Evolutionary conservation across 2,113 vertebrate genomes (phyloP).

Genomic region (Poecilia latipinna): DNA sequence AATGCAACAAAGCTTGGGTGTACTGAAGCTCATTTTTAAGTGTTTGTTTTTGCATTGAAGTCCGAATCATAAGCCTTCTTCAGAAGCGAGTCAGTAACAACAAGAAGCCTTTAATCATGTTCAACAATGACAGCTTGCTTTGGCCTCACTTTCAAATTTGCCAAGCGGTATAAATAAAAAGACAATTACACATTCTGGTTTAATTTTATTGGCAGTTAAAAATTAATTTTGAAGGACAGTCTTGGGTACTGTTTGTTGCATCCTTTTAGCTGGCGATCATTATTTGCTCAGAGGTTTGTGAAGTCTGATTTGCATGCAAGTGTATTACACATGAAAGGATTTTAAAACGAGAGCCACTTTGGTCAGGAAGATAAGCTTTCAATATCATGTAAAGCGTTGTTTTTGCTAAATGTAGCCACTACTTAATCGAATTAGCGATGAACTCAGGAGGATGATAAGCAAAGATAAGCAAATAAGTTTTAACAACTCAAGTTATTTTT

Average conservation of each 20-base stretch:
- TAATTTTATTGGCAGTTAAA: slow-evolving; percentile 19
- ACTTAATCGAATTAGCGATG: too few species aligned
- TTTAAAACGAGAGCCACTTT: too few species aligned
- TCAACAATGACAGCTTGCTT: slow-evolving; percentile 24
- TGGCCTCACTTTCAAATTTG: slow-evolving; percentile 1
- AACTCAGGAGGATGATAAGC: too few species aligned
- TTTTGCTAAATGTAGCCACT: too few species aligned
- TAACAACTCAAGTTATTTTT: too few species aligned
- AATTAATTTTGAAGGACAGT: slow-evolving; percentile 9
- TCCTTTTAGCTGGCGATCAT: slow-evolving; percentile 19
- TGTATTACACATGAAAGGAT: slow-evolving; percentile 3
- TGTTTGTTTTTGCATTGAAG: slow-evolving; percentile 49
- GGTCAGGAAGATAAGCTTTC: too few species aligned
- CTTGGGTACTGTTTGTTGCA: slow-evolving; percentile 17
- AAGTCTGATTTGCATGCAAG: slow-evolving; percentile 20
- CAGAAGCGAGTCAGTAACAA: slow-evolving; percentile 12
- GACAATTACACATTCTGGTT: slow-evolving; percentile 1
- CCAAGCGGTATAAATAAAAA: neutral
- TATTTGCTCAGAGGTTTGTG: slow-evolving; percentile 20
- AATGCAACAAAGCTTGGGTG: slow-evolving; percentile 56
- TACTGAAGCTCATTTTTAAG: slow-evolving; percentile 42
- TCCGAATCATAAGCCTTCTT: slow-evolving; percentile 4
- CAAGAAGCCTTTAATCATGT: slow-evolving; percentile 10
- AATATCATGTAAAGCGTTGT: too few species aligned
- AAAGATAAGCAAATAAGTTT: too few species aligned